These are phyloP conservation scores for Uropetala carovei DNA, from an alignment of 2,888 invertebrate genomes.

Conservation along the genomic window DNA sequence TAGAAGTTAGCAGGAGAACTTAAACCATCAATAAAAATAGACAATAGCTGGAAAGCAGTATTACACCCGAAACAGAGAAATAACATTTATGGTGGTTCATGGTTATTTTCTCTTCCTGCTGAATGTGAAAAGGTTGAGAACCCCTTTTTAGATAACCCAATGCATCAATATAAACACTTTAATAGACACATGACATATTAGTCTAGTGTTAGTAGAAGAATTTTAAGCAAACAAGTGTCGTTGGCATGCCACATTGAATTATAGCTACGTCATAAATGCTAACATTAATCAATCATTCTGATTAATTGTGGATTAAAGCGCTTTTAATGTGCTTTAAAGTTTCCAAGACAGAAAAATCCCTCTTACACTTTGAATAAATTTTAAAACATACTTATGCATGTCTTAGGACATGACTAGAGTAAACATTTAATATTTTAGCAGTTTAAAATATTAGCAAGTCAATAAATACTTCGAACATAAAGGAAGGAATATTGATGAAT, in stretches of 20 bases:
- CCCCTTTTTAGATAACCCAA: background rate
- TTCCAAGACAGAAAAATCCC: background rate
- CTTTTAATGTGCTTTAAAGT: background rate
- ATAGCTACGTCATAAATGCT: background rate
- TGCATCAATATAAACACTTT: background rate
- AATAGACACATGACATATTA: background rate
- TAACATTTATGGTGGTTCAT: no score
- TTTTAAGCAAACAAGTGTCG: background rate
- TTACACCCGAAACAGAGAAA: no score
- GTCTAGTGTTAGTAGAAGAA: background rate
- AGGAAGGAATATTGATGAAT: background rate
- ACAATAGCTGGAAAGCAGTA: no score
- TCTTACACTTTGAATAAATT: background rate
- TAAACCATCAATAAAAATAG: no score
- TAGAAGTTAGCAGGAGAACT: no score
- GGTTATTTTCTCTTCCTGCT: no score
- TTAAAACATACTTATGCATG: background rate
- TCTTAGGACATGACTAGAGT: background rate
- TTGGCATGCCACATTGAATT: background rate
- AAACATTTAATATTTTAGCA: background rate
- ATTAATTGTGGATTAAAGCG: background rate
- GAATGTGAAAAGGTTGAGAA: background rate
- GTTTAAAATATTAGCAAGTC: background rate
- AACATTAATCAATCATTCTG: background rate
- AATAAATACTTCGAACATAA: background rate